Conservation (phyloP, 2,888 invertebrate species). For the Agonum fuliginosum region DNA sequence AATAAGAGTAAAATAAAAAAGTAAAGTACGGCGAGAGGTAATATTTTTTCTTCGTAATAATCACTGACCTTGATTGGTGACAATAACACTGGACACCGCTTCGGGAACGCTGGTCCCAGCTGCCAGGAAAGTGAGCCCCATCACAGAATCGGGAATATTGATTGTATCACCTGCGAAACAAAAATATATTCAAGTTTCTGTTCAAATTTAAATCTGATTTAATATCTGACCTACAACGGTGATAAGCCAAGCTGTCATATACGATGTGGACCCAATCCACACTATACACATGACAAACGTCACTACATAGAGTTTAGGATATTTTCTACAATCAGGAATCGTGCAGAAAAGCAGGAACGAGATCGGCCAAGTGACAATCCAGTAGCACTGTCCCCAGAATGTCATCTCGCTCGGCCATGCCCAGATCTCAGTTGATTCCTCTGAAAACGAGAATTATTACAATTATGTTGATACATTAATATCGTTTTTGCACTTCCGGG, state of each 20-base stretch:
- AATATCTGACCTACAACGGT: constrained; percentile 81
- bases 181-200: not conserved
- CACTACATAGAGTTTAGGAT: constrained; percentile 77
- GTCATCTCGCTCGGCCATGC: constrained; percentile 76
- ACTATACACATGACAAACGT: constrained; percentile 87
- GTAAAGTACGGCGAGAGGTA: too few species aligned
- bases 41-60: too few species aligned
- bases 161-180: constrained; percentile 81
- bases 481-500: too few species aligned
- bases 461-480: too few species aligned
- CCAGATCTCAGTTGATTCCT: constrained; percentile 73
- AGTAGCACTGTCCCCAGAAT: constrained; percentile 72
- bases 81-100: constrained; percentile 89
- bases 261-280: constrained; percentile 89
- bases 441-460: constrained; percentile 66
- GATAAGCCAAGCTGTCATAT: constrained; percentile 91
- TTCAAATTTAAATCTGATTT: not conserved
- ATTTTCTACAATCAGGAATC: constrained; percentile 84
- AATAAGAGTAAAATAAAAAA: too few species aligned
- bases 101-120: constrained; percentile 92
- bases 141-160: constrained; percentile 88
- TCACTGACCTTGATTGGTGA: constrained; percentile 83
- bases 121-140: constrained; percentile 89
- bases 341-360: constrained; percentile 82
- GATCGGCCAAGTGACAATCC: constrained; percentile 85